Conservation (phyloP, 2,797 vertebrate genomes). For the Myotis vivesi region DNA sequence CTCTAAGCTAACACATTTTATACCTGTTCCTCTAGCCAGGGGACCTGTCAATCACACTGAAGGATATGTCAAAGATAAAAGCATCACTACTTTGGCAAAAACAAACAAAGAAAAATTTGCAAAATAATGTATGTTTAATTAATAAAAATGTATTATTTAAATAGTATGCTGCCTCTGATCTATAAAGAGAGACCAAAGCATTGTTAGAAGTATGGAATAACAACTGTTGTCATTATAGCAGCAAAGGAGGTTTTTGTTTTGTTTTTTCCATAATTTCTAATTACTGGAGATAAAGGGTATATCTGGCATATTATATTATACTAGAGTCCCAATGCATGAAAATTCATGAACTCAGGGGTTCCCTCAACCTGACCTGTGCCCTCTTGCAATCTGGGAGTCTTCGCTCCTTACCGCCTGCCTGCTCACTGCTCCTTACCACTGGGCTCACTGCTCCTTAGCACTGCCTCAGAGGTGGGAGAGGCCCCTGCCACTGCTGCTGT, state of each 20-base stretch:
- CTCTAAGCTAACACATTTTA: neutral
- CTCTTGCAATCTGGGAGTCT: too few relatives aligned
- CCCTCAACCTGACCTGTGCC: too few relatives aligned
- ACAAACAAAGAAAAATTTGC: neutral
- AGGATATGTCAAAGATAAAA: constrained; percentile 29
- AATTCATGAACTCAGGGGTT: too few relatives aligned
- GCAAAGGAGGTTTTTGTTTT: neutral
- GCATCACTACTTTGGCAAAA: neutral
- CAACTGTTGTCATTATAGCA: constrained; percentile 52
- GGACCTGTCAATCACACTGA: constrained; percentile 3
- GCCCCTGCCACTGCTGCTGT: too few relatives aligned
- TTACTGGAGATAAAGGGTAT: constrained; percentile 46
- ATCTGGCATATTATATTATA: constrained; percentile 40
- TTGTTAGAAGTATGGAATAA: constrained; percentile 44
- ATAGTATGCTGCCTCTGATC: neutral
- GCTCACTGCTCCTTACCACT: too few relatives aligned
- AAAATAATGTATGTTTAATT: constrained; percentile 55
- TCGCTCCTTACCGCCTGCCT: too few relatives aligned
- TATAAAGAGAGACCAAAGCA: constrained; percentile 7
- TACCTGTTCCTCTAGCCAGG: neutral
- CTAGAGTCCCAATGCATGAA: too few relatives aligned
- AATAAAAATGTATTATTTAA: constrained; percentile 62
- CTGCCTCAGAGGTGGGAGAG: too few relatives aligned
- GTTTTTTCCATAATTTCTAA: neutral
- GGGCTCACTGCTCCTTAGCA: too few relatives aligned